Conservation (phyloP, 2,113 vertebrate genomes). For the Axis porcinus region DNA sequence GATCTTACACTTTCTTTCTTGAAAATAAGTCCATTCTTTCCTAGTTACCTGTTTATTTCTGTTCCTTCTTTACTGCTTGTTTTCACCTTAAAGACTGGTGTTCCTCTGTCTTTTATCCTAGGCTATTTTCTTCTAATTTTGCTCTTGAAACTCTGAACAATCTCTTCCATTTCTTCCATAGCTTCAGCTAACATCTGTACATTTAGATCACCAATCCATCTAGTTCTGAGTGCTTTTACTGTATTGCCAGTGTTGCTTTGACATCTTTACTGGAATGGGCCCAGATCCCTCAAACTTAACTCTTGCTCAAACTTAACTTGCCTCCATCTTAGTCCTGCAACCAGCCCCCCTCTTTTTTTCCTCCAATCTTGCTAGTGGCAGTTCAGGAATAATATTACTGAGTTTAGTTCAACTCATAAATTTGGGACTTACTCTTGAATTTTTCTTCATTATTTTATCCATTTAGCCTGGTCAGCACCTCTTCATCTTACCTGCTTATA, state of each 20-base stretch:
- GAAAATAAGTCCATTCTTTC: neutral
- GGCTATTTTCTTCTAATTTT: neutral
- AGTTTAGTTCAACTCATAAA: neutral
- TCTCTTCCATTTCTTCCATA: neutral
- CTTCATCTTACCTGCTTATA: neutral
- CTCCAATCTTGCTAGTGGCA: neutral
- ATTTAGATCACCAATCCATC: neutral
- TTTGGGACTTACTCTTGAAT: neutral
- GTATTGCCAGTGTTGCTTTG: neutral
- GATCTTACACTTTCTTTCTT: neutral
- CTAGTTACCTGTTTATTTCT: neutral
- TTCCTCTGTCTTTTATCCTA: neutral
- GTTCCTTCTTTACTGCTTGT: neutral
- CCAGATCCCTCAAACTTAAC: neutral
- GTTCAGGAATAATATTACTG: neutral
- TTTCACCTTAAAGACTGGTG: neutral
- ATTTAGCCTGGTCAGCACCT: neutral
- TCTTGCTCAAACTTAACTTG: neutral
- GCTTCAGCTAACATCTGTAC: neutral
- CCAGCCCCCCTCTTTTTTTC: neutral
- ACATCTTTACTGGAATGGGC: neutral
- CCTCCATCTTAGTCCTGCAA: neutral
- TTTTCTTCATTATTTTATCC: neutral
- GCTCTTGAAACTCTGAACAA: neutral
- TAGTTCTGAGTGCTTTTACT: neutral